These are phyloP conservation scores for Drosophila mayri DNA, from an alignment of 1,140 invertebrate species.

Conservation along the genomic window DNA sequence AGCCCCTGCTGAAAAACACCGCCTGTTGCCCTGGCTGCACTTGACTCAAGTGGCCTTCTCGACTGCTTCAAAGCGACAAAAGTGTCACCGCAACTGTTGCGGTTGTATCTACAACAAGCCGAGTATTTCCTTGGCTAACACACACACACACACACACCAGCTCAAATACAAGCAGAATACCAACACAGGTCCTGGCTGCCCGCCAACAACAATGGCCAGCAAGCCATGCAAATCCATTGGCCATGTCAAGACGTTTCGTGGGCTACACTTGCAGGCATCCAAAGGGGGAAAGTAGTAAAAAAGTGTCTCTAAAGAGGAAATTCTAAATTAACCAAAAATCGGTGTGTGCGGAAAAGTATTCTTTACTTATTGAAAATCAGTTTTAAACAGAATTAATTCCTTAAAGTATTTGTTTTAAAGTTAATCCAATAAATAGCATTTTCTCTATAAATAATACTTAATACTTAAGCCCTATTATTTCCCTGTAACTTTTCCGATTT, in stretches of 20 bases:
- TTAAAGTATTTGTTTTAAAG: neutral
- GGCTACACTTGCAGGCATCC: slow-evolving; percentile 16
- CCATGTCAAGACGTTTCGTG: slow-evolving; percentile 24
- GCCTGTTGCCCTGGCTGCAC: slow-evolving; percentile 59
- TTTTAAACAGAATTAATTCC: too few species aligned
- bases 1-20: neutral
- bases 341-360: neutral
- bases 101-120: slow-evolving; percentile 60
- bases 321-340: neutral
- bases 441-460: too few species aligned
- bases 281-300: too few species aligned
- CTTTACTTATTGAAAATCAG: neutral
- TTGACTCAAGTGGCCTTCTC: slow-evolving; percentile 74
- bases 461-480: neutral
- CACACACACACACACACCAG: neutral
- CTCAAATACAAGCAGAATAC: neutral
- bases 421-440: neutral
- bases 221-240: slow-evolving; percentile 39
- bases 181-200: slow-evolving; percentile 3
- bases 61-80: slow-evolving; percentile 75
- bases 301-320: too few species aligned
- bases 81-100: slow-evolving; percentile 78
- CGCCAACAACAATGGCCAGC: slow-evolving; percentile 30
- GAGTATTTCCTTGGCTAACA: slow-evolving; percentile 34
- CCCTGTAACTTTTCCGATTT: neutral